Evolutionary conservation across 2,113 vertebrate genomes (phyloP), one percentile per base, ranked within the genome.

Genomic region (Trichechus manatus): DNA sequence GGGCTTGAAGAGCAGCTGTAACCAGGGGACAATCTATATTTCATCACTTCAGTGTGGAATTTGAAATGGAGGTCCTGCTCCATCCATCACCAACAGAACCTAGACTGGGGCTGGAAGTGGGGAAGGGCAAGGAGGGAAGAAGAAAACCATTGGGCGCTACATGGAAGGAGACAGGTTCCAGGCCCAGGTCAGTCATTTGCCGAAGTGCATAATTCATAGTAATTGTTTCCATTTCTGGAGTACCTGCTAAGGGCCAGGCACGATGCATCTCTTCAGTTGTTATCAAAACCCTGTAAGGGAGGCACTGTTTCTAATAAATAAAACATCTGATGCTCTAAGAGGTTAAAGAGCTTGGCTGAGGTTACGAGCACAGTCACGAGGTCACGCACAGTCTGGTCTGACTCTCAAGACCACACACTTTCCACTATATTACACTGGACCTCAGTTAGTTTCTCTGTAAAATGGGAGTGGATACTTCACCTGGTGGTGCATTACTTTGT

Each of bases 21-120:
- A 81, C 91, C 50, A 87, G 50, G 90, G 95, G 88, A 85, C 70
- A 20, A 81, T 92, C 70, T 87, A 75, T 70, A 23, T 74, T 70
- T 86, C 2, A 0, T 91, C 96, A 10, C 78, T 13, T 77, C 10
- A 9, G 89, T 61, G 29, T 93, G 88, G 95, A 95, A 6, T 84
- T 94, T 33, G 90, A 95, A 89, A 31, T 36, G 0, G 8, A 82
- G 86, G 78, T 63, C 72, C 90, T 80, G 80, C 94, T 82, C 93
- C 84, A 1, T 87, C 0, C 29, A 42, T 13, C 4, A 23, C 0
- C 39, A 31, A 68, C 14, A 61, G 83, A 87, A 72, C 63, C 36
- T 53, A 0, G 92, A 9, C 27, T 36, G n/a, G 89, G 53, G 14
- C 39, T 23, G 33, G 22, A 36, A 19, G 27, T 13, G 6, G 31